Base-by-base conservation (phyloP, 2,113 vertebrate species). In the Melanocharis versteri region DNA sequence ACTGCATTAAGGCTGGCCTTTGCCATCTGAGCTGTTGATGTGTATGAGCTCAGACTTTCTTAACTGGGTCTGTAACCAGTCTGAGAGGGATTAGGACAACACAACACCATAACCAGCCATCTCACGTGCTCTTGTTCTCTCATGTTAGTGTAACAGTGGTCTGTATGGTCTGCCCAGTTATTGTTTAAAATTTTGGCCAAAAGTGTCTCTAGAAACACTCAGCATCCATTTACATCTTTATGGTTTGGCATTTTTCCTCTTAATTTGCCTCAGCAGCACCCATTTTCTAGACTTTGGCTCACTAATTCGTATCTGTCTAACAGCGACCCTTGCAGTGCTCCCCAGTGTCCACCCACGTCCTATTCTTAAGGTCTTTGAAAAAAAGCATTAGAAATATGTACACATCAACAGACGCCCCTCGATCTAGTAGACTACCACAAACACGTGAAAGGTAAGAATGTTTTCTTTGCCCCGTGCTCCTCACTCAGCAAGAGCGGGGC, bases 21-120 rank as follows among this genome's bases (percentile, higher is more conserved):
- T 94, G 85, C 89, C 62, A n/a, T 76, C 72, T n/a, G 75, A 94
- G 66, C 62, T 96, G 90, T 80, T 93, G 85, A 88, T 90, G 83
- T 86, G 28, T 77, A 66, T 66, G 50, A 94, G 42, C 57, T 78
- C 51, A 73, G 58, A 87, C 70, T 40, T 89, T 85, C 94, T 93
- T 83, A 72, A 78, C 69, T 33, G 70, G 48, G n/a, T 61, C 61
- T 89, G 71, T 83, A 93, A 83, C 50, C 58, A 87, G 35, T 54
- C 45, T 69, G 62, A 85, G 85, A 94, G 39, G 50, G 57, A 91
- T 96, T 94, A 94, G 50, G 62, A 83, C 44, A 83, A 50, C 53
- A 82, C 40, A 87, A 31, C 60, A 61, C 27, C 54, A 64, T 60
- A 94, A 83, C 45, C 78, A 79, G 27, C 54, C 30, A 66, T 85